Conservation (phyloP, 37 sponge, comb jelly and placozoan species). For the Diacarnus erythraeanus region DNA sequence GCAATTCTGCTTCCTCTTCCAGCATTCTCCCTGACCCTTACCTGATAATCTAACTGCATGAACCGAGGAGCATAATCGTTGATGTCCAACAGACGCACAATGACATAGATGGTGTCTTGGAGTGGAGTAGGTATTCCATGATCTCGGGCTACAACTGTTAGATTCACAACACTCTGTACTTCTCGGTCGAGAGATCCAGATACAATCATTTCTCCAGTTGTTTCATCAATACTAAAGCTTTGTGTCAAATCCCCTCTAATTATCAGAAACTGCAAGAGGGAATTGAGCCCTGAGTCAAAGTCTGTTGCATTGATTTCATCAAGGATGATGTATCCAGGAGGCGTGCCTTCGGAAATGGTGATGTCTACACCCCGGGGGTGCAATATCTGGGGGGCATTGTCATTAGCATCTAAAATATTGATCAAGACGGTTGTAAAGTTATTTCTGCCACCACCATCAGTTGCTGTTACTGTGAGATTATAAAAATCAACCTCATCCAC, state of each 20-base stretch:
- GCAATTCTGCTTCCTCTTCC: constrained; percentile 6
- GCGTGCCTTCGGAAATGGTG: constrained; percentile 60
- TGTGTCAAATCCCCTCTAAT: constrained; percentile 40
- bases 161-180: neutral
- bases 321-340: constrained; percentile 43
- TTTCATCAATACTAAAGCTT: constrained; percentile 49
- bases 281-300: constrained; percentile 62
- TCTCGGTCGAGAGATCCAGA: constrained; percentile 52
- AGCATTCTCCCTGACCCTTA: constrained; percentile 30
- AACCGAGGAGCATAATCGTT: constrained; percentile 72
- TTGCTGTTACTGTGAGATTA: constrained; percentile 60
- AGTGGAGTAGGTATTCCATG: constrained; percentile 55
- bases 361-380: constrained; percentile 29
- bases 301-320: constrained; percentile 72
- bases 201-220: constrained; percentile 37
- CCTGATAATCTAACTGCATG: constrained; percentile 16
- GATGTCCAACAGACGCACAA: constrained; percentile 43
- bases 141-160: constrained; percentile 57
- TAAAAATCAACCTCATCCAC: constrained; percentile 43
- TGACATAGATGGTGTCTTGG: constrained; percentile 39
- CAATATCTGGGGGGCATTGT: constrained; percentile 68
- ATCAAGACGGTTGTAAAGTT: constrained; percentile 32
- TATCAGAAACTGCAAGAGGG: constrained; percentile 51
- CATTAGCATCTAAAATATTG: constrained; percentile 62
- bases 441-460: constrained; percentile 63